A percentile compares a stretch with the other conserved stretches of the same genome.
Evolutionary conservation across 1,140 invertebrate genomes (phyloP).

Genomic region (Pogonognathellus flavescens): DNA sequence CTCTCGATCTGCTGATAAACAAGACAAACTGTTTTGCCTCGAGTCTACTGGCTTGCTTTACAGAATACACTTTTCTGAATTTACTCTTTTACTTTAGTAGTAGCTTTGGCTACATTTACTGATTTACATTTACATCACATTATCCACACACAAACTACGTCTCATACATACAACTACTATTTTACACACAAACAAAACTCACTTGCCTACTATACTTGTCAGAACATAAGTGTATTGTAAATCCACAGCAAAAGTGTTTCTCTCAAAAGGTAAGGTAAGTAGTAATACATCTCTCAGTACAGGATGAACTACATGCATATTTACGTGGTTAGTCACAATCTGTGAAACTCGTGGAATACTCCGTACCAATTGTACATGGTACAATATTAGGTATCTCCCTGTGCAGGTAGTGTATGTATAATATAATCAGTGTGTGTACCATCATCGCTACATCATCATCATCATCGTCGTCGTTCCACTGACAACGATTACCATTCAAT

Average conservation of each 20-base stretch:
- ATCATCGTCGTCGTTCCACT: too few relatives aligned
- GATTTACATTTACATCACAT: conserved; percentile 39
- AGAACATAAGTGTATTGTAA: background rate
- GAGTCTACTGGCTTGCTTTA: conserved; percentile 15
- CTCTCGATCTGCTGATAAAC: conserved; percentile 60
- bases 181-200: background rate
- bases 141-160: conserved; percentile 24
- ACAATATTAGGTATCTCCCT: too few relatives aligned
- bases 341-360: too few relatives aligned
- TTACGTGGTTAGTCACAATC: too few relatives aligned
- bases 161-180: conserved; percentile 8
- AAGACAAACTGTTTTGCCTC: conserved; percentile 57
- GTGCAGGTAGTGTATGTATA: too few relatives aligned
- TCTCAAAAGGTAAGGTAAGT: too few relatives aligned
- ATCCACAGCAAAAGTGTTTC: background rate
- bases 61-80: conserved; percentile 26
- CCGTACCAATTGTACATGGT: too few relatives aligned
- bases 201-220: background rate
- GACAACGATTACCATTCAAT: too few relatives aligned
- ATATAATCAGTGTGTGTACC: too few relatives aligned
- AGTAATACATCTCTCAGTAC: too few relatives aligned
- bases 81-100: conserved; percentile 9
- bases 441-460: too few relatives aligned
- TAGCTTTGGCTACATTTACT: conserved; percentile 3
- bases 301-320: too few relatives aligned